Evolutionary conservation across 2,113 vertebrate genomes (phyloP).

Genomic region (Callithrix jacchus): DNA sequence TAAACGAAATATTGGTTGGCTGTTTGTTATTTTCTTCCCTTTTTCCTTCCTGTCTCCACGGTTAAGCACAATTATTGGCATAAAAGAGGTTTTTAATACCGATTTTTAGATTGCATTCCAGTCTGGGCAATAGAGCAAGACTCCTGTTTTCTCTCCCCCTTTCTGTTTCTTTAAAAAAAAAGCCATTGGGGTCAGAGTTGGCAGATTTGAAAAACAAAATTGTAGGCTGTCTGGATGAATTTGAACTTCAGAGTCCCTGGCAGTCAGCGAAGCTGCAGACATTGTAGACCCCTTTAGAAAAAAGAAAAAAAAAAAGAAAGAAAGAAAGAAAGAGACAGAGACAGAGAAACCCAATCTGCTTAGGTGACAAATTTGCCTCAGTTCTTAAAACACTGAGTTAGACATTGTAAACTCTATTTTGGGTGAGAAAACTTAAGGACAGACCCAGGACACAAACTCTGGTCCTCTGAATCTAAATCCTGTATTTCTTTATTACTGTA

Average conservation of each 20-base stretch:
- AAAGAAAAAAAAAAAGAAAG: neutral
- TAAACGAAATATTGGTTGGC: no score
- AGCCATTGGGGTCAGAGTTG: neutral
- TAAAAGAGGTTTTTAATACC: no score
- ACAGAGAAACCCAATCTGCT: neutral
- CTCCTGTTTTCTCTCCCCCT: no score
- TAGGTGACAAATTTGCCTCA: neutral
- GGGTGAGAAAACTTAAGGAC: neutral
- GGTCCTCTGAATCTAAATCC: neutral
- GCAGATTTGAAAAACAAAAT: neutral
- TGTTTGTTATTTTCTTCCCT: no score
- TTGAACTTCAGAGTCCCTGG: conserved; percentile 4
- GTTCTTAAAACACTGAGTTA: neutral
- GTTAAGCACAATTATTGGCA: no score
- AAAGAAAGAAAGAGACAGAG: no score
- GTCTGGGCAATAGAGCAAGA: no score
- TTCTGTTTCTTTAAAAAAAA: neutral
- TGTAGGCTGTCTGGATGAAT: neutral
- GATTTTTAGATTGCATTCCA: no score
- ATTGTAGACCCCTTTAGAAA: neutral
- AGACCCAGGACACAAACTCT: neutral
- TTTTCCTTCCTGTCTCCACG: no score
- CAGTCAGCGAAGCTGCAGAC: neutral
- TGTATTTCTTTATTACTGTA: neutral
- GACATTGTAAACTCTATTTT: neutral